Evolutionary conservation across 2,888 invertebrate species (phyloP), one percentile per base, ranked within the genome.

Genomic region (Pegoplata infirma): DNA sequence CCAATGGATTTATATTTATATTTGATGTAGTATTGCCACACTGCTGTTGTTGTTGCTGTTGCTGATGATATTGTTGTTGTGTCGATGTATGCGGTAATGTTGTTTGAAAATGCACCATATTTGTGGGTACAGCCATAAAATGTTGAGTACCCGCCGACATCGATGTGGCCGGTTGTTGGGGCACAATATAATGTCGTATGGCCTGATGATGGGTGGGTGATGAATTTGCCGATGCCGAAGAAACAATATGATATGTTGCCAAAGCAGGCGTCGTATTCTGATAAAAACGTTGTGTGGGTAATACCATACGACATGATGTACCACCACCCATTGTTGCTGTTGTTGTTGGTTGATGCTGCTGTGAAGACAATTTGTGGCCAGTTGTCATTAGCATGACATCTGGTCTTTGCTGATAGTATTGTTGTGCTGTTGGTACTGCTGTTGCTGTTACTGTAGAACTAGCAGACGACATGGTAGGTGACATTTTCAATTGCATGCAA

Each of bases 91-190:
- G 46, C 63, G 76, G 82, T n/a, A n/a, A n/a, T 78, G 82, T 75
- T 82, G 85, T 69, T 80, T 82, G 83, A 61, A 86, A 86, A 51
- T 83, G 87, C 74, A 87, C 80, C 83, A 85, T 82, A 84, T 84
- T 85, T 82, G 85, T 87, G 68, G 85, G 89, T 49, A 87, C 83
- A 61, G 89, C 87, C 67, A 87, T 84, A 72, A 84, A 86, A 80
- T 88, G 88, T 69, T 85, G 84, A 46, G 44, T 61, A 66, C 47
- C 76, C 75, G 83, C 32, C 81, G 81, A 28, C 66, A 82, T 44
- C 73, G 82, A 69, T 75, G 82, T 5, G 32, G 55, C 66, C 44
- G 58, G 51, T 76, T 83, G 82, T 25, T 23, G 72, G 40, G 84
- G 76, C 46, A 80, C 76, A n/a, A 76, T 72, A 53, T 77, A 81